Evolutionary conservation across 2,797 vertebrate species (phyloP).

Genomic region (Leontocebus nigricollis): DNA sequence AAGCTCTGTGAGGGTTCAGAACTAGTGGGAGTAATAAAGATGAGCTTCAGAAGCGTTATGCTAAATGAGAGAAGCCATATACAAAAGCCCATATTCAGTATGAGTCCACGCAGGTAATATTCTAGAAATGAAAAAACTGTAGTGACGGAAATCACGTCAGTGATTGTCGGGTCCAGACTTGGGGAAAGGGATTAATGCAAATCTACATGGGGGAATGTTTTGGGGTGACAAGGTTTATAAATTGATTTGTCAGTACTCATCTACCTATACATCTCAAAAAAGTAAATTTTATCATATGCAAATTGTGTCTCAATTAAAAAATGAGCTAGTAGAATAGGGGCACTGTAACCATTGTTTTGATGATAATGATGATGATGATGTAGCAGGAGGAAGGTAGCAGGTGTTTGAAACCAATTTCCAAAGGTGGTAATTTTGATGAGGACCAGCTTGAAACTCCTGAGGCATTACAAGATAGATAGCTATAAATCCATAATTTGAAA

Average conservation of each 20-base stretch:
- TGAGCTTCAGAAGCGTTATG: neutral
- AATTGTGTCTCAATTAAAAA: neutral
- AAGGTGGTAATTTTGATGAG: constrained; percentile 6
- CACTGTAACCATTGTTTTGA: neutral
- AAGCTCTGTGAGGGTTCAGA: neutral
- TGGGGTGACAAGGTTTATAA: neutral
- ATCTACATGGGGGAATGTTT: neutral
- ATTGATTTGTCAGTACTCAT: neutral
- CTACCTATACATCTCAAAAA: neutral
- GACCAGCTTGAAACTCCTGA: constrained; percentile 35
- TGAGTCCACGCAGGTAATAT: neutral
- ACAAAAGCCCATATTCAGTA: neutral
- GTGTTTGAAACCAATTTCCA: constrained; percentile 7
- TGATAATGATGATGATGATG: neutral
- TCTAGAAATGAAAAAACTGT: neutral
- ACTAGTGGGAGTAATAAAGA: neutral
- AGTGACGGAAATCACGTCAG: neutral
- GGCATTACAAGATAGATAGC: neutral
- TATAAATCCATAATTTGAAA: constrained; percentile 44
- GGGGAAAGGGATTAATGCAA: neutral
- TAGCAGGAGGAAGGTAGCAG: neutral
- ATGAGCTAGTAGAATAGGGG: neutral
- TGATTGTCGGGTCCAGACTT: neutral
- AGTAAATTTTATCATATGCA: neutral
- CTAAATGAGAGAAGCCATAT: neutral